Conservation (phyloP, 2,797 vertebrate genomes). For the Salmo trutta region DNA sequence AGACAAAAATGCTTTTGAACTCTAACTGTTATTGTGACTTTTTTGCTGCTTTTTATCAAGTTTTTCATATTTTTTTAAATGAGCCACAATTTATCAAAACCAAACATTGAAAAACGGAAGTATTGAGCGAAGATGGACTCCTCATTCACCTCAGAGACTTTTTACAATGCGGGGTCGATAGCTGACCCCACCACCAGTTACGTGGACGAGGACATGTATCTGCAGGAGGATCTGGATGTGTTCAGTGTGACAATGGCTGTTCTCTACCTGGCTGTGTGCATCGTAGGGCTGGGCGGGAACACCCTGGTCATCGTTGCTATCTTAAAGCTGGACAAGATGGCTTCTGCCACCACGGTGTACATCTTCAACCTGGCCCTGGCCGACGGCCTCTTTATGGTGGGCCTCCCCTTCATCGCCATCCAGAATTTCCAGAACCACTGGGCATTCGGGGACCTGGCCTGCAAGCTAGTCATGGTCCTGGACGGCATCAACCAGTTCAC, state of each 20-base stretch:
- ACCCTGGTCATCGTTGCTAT: conserved; percentile 68
- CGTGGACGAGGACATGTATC: conserved; percentile 43
- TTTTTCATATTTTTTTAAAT: background rate
- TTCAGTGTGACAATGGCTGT: conserved; percentile 66
- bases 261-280: conserved; percentile 71
- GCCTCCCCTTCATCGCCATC: conserved; percentile 75
- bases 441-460: conserved; percentile 71
- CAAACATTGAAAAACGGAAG: background rate
- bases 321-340: conserved; percentile 75
- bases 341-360: conserved; percentile 76
- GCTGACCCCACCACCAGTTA: conserved; percentile 30
- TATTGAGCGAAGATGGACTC: conserved; percentile 57
- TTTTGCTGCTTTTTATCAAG: background rate
- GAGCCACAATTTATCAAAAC: background rate
- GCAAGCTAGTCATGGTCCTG: conserved; percentile 77
- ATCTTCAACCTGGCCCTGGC: conserved; percentile 79
- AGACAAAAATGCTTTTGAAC: background rate
- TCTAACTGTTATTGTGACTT: background rate
- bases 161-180: conserved; percentile 38
- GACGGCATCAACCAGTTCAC: conserved; percentile 83
- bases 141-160: conserved; percentile 19
- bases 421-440: conserved; percentile 75
- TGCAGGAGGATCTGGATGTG: conserved; percentile 20
- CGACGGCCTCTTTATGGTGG: conserved; percentile 80
- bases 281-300: conserved; percentile 74